These are phyloP conservation scores for Hirudinaria manillensis DNA, from an alignment of 2,888 invertebrate species.

Conservation along the genomic window DNA sequence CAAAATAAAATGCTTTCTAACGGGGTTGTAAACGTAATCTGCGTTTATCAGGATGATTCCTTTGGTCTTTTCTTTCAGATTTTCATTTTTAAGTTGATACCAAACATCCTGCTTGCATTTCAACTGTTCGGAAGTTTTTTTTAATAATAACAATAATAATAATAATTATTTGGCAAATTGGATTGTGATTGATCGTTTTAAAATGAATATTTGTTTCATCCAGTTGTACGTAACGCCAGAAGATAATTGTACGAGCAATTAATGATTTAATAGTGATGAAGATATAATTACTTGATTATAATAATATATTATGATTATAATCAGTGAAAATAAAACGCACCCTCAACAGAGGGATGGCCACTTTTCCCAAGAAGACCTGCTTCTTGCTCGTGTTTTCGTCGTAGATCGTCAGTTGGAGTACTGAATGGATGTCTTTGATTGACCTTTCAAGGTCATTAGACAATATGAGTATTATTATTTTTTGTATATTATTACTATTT, in stretches of 20 bases:
- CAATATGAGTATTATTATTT: not conserved
- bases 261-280: conserved; percentile 6
- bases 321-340: conserved; percentile 43
- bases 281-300: not conserved
- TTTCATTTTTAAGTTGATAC: conserved; percentile 94
- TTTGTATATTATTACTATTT: not conserved
- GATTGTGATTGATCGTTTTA: no score
- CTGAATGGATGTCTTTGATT: conserved; percentile 80
- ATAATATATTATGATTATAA: not conserved
- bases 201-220: no score
- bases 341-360: conserved; percentile 75
- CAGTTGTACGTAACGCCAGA: not conserved
- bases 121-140: conserved; percentile 3
- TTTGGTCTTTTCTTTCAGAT: conserved; percentile 77
- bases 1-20: no score
- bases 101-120: conserved; percentile 67
- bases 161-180: no score
- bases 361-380: conserved; percentile 86
- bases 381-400: conserved; percentile 95
- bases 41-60: conserved; percentile 89
- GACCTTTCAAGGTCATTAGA: conserved; percentile 46
- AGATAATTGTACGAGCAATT: not conserved
- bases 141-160: no score
- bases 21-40: conserved; percentile 83
- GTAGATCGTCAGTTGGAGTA: conserved; percentile 87